These are phyloP conservation scores for Erebia epiphron DNA, from an alignment of 2,888 invertebrate species.

Conservation along the genomic window DNA sequence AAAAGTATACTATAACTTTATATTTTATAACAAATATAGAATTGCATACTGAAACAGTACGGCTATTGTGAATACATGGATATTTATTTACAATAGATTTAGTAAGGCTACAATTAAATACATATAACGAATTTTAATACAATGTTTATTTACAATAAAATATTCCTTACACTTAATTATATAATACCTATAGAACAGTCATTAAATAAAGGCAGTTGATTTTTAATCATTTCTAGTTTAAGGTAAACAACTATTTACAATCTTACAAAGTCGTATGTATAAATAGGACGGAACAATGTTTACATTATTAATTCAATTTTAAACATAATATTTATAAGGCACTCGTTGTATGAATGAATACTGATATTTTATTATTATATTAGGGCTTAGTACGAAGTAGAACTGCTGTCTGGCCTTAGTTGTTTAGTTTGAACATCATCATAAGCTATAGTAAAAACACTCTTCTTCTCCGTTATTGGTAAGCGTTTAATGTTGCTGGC, in stretches of 20 bases:
- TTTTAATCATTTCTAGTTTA: constrained; percentile 45
- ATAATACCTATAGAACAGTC: constrained; percentile 60
- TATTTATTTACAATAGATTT: constrained; percentile 69
- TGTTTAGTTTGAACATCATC: constrained; percentile 94
- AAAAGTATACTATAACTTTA: constrained; percentile 61
- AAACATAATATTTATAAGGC: constrained; percentile 46
- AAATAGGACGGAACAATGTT: constrained; percentile 42
- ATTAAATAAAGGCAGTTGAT: constrained; percentile 71
- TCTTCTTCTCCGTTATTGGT: constrained; percentile 93
- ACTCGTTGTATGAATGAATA: constrained; percentile 46
- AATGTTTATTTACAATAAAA: constrained; percentile 53
- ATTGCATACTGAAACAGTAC: constrained; percentile 67
- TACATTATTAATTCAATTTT: constrained; percentile 31
- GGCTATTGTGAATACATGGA: constrained; percentile 61
- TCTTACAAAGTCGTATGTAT: constrained; percentile 35
- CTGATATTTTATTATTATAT: constrained; percentile 18
- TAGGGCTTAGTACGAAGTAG: constrained; percentile 82
- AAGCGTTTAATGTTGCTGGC: constrained; percentile 84
- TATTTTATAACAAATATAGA: constrained; percentile 83
- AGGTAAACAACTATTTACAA: constrained; percentile 42
- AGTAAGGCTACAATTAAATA: constrained; percentile 65
- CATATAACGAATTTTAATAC: constrained; percentile 48
- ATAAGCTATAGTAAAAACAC: constrained; percentile 96
- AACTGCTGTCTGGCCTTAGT: constrained; percentile 90
- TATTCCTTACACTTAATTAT: constrained; percentile 52